Conservation (phyloP, 2,797 vertebrate species). For the Podargus strigoides region DNA sequence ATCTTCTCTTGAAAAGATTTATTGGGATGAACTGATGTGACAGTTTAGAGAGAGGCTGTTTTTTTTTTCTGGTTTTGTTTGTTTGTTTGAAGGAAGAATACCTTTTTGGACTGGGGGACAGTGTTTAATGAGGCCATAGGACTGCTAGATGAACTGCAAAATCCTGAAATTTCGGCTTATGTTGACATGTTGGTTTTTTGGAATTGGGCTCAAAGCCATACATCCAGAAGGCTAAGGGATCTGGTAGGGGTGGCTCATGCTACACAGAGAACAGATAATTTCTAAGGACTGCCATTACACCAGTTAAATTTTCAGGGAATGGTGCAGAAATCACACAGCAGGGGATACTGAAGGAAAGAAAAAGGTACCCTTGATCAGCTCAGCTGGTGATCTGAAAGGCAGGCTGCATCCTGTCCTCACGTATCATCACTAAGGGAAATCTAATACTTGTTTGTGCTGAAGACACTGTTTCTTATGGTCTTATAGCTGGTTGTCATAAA, state of each 20-base stretch:
- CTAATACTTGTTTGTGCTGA: not conserved
- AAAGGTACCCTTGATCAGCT: not conserved
- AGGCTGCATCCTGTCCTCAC: not conserved
- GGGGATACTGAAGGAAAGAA: not conserved
- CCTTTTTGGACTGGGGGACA: not conserved
- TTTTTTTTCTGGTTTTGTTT: not conserved
- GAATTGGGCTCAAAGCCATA: not conserved
- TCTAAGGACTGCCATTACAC: not conserved
- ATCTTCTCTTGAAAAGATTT: not conserved
- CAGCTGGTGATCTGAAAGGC: not conserved
- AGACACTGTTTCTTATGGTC: not conserved
- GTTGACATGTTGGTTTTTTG: not conserved
- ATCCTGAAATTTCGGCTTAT: not conserved
- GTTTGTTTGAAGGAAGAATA: not conserved
- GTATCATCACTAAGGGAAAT: not conserved
- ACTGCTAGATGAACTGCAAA: not conserved
- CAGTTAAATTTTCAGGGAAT: not conserved
- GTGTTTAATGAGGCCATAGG: not conserved
- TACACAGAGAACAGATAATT: not conserved
- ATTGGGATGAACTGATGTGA: not conserved
- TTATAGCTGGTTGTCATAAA: not conserved
- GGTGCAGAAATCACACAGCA: not conserved
- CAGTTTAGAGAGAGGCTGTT: not conserved
- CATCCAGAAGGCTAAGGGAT: not conserved
- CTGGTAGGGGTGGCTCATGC: not conserved